Base-by-base conservation (phyloP, 1,140 invertebrate genomes). In the Drosophila truncata region DNA sequence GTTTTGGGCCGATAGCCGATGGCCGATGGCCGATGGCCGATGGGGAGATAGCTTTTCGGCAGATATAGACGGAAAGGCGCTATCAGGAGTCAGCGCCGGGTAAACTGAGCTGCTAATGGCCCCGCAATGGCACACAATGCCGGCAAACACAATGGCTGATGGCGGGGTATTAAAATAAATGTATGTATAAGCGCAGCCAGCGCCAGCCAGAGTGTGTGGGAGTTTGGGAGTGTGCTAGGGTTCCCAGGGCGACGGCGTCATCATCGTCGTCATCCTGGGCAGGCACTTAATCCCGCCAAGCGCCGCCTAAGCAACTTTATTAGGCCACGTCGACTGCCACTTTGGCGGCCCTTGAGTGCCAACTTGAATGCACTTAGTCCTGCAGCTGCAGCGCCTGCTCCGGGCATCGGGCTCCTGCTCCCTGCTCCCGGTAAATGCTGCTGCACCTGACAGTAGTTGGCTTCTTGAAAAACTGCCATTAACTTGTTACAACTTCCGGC, bases 401-500 rank as follows among this genome's bases (percentile, higher is more conserved):
- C 37, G 47, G 63, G 11, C 47, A 78, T 25, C 57, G 64, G 74
- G 16, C 52, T 70, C 18, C 29, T 37, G 44, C 44, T n/a, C 33
- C 18, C 29, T 37, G 44, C 44, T n/a, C 33, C 23, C 47, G 18
- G 33, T 55, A 55, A 55, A 23, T 69, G 35, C 23, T 33, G 49
- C 29, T 70, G 42, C 80, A 85, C 71, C 81, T 88, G 83, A 88
- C 83, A 80, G 85, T 84, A 63, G 70, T 88, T 52, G 74, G 78
- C 66, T 75, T 88, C 69, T 85, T 85, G 76, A 69, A 86, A 87
- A 88, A 87, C 80, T 90, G 85, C 85, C 85, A 90, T 90, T 90
- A 90, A 90, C 85, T 85, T 90, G 85, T 90, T 90, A 90, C 85
- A 90, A 90, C 85, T 90, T 90, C 85, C 85, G 76, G 69, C 64